phyloP scores from a whole-genome alignment of 2,797 vertebrate species.

The Heteromormyrus szaboi region DNA sequence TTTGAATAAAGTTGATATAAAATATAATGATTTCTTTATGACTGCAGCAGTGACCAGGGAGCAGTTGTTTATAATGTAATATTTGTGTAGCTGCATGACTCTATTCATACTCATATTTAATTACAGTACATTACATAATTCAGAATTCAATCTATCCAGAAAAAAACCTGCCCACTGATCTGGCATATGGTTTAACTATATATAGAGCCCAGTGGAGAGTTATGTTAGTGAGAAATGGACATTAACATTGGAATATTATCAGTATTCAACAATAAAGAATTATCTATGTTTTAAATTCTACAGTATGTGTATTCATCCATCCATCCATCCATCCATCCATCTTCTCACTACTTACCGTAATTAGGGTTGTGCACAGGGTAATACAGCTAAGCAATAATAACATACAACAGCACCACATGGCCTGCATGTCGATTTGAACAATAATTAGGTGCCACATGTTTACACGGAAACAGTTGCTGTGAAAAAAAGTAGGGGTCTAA shows the following conservation, averaged over 20 bases:
- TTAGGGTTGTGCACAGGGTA: not conserved
- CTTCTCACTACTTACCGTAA: not conserved
- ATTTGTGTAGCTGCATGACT: not conserved
- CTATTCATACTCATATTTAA: not conserved
- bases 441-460: not conserved
- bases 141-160: not conserved
- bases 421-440: not conserved
- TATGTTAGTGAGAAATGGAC: not conserved
- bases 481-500: not conserved
- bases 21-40: not conserved
- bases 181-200: constrained; percentile 1
- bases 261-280: not conserved
- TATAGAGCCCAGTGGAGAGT: not conserved
- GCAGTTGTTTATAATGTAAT: not conserved
- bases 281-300: not conserved
- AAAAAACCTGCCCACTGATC: not conserved
- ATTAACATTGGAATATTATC: not conserved
- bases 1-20: not conserved
- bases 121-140: not conserved
- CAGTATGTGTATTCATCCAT: not conserved
- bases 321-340: not conserved
- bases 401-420: not conserved
- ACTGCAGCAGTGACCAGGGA: not conserved
- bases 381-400: not conserved
- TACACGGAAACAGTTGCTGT: not conserved